Evolutionary conservation across 2,888 invertebrate species (phyloP), one percentile per base, ranked within the genome.

Genomic region (Agonopterix alstromeriana): DNA sequence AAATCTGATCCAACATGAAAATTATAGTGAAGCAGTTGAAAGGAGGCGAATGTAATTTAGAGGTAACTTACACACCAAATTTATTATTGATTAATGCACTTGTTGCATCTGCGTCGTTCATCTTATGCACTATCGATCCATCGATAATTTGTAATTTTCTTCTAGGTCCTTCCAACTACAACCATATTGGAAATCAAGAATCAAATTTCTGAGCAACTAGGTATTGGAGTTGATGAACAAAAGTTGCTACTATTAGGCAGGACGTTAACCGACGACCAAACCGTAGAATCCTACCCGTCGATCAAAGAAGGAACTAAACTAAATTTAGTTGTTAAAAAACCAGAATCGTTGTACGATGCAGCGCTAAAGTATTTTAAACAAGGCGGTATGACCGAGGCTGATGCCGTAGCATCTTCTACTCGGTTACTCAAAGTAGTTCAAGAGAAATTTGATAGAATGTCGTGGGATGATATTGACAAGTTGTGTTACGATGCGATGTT

Each of bases 251-350:
- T 93, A n/a, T 81, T 91, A 4, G 95, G 95, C 1, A 91, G 93
- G 61, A 90, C 94, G 1, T 78, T 95, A 47, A 83, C 91, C 65
- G 95, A 95, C 66, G 93, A 94, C 45, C 93, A 94, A 65, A 90
- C 89, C 7, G 78, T 95, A 43, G 88, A 90, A 42, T 92, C 91
- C 43, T 95, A 95, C 72, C 91, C 93, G 4, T 90, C 90, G 55
- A 93, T 95, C 36, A 93, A 93, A 73, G 94, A 95, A 53, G 95
- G 94, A 1, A 91, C 93, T 10, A 95, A 93, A 74, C 68, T 95
- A 43, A 93, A 93, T 67, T 79, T 95, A 51, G 87, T 94, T 27
- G 90, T 94, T 3, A 93, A 93, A 66, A 94, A 93, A 61, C 90
- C 91, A 7, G 92, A 92, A 48, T 81, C 90, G 0, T 74, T 95